Evolutionary conservation across 2,113 vertebrate genomes (phyloP).

Genomic region (Petrocephalus microphthalmus): DNA sequence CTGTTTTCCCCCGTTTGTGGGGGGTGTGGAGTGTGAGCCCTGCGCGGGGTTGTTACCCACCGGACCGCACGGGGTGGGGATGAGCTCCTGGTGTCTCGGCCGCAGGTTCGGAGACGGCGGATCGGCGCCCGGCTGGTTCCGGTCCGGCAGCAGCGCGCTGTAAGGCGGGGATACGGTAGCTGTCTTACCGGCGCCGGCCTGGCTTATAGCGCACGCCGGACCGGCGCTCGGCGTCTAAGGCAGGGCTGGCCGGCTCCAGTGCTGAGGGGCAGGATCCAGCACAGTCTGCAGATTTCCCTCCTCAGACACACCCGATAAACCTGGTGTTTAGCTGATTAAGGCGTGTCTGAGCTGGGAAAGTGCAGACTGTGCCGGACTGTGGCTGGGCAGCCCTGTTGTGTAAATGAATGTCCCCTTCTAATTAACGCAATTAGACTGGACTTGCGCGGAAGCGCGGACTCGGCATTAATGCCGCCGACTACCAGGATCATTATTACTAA

Average conservation of each 20-base stretch:
- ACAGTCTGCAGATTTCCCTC: too few species aligned
- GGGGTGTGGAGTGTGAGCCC: not conserved
- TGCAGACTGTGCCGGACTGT: too few species aligned
- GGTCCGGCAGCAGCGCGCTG: conserved; percentile 48
- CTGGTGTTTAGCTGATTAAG: too few species aligned
- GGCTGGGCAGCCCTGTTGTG: not conserved
- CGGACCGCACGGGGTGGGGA: conserved; percentile 75
- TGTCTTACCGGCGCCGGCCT: not conserved
- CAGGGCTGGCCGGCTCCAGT: too few species aligned
- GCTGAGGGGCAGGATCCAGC: too few species aligned
- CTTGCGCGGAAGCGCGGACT: not conserved
- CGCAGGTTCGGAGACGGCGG: conserved; percentile 61
- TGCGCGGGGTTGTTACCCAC: conserved; percentile 42
- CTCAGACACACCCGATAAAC: too few species aligned
- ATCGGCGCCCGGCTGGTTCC: conserved; percentile 25
- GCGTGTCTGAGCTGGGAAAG: too few species aligned
- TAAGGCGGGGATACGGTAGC: not conserved
- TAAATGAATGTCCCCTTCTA: not conserved
- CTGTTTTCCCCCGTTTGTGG: too few species aligned
- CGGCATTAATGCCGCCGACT: not conserved
- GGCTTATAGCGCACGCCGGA: not conserved
- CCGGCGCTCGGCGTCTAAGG: not conserved
- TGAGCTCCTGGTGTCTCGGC: conserved; percentile 69
- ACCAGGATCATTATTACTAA: not conserved
- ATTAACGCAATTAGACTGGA: not conserved